Base-by-base conservation (phyloP, 92 coral and sea anemone genomes). In the Siderastrea siderea region DNA sequence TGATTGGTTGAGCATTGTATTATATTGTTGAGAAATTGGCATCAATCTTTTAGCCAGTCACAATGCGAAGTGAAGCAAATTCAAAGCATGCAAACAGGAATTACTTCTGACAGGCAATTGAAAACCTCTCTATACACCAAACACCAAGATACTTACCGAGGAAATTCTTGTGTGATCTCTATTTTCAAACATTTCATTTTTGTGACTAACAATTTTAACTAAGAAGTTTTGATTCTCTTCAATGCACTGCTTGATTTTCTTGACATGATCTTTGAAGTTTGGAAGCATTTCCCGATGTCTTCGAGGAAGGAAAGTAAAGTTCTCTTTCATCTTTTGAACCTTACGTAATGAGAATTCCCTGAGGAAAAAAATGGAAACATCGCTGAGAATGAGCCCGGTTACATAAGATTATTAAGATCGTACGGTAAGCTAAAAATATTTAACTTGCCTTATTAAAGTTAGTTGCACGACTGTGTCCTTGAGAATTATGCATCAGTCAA, bases 141-240 rank as follows among this genome's bases (percentile, higher is more conserved):
- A 14, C 3, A 17, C 11, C 9, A 65, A 11, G 43, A 14, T 11
- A 47, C 86, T 82, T 83, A 83, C 87, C 62, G 68, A 47, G 0
- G 62, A 61, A 38, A 61, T 43, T 83, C 71, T 74, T 47, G 80
- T 13, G 17, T 73, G 70, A 83, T 96, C 89, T 74, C 93, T 92
- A 71, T 97, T 97, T 69, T 97, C 99, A 96, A 97, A 97, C 90
- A 97, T 89, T 58, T 92, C 92, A 55, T 86, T 93, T 1, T 96
- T 95, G 81, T 94, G 87, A 49, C 87, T 89, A 5, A 96, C 93
- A n/a, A 97, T 92, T 17, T 86, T 85, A 45, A 75, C 83, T 47
- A 97, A 90, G 84, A 97, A 97, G 78, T 87, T 94, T 71, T 90
- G 93, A 86, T 97, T 97, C 48, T 92, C 87, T 38, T 92, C 92